Evolutionary conservation across 2,888 invertebrate species (phyloP).

Genomic region (Ichneumoninae sp.): DNA sequence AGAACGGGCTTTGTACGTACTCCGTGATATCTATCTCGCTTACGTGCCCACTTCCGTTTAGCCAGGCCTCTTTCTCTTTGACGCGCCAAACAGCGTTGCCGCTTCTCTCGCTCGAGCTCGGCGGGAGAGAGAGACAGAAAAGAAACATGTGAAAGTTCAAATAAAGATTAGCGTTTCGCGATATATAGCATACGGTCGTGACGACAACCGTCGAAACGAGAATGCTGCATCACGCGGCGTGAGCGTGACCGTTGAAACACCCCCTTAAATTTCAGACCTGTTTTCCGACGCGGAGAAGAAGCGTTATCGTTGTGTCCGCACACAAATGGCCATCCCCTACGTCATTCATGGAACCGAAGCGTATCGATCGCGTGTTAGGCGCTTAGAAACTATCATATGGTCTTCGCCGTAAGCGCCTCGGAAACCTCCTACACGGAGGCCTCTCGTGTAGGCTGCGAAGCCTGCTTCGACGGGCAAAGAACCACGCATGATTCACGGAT

Average conservation of each 20-base stretch:
- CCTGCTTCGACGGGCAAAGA: constrained; percentile 17
- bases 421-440: neutral
- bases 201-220: constrained; percentile 18
- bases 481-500: constrained; percentile 44
- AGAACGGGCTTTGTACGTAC: constrained; percentile 72
- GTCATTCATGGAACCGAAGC: constrained; percentile 45
- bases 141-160: constrained; percentile 79
- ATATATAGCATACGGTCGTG: constrained; percentile 23
- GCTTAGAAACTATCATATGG: constrained; percentile 58
- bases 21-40: constrained; percentile 65
- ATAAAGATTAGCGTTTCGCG: constrained; percentile 64
- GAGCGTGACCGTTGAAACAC: constrained; percentile 27
- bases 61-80: constrained; percentile 51
- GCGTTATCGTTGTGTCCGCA: constrained; percentile 17
- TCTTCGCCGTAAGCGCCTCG: neutral
- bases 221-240: constrained; percentile 10
- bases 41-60: constrained; percentile 64
- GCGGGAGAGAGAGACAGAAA: constrained; percentile 61
- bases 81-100: constrained; percentile 62
- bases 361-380: constrained; percentile 58
- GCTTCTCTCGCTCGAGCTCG: constrained; percentile 23
- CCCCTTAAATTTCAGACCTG: constrained; percentile 29
- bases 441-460: constrained; percentile 27
- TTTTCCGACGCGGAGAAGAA: constrained; percentile 25
- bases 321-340: constrained; percentile 52